Evolutionary conservation across 2,797 vertebrate species (phyloP), one percentile per base, ranked within the genome.

Genomic region (Sebastes kiyomatsui): DNA sequence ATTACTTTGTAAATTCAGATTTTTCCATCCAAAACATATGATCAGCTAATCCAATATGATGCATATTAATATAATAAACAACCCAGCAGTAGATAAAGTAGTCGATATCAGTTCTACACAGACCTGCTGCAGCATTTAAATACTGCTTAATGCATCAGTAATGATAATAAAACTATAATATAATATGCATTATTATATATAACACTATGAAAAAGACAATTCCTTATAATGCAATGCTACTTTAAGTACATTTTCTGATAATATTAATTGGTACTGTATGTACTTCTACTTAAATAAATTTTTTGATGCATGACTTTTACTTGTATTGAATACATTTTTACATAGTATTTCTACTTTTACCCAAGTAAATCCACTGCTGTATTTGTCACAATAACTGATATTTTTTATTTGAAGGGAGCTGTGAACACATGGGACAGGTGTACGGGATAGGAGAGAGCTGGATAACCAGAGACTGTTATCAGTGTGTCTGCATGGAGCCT

Each of bases 401-500:
- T 74, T 28, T 25, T 18, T 49, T 0, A 33, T 76, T 35, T 81
- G 14, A 65, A 96, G 96, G 92, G 7, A 95, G 72, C 77, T 96
- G 96, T 90, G 93, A 96, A 71, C 81, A 96, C 84, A 89, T 90
- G 88, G 95, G 94, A 2, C 85, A 93, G 80, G 25, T 89, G 23
- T 95, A 94, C 30, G 89, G 86, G 23, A 94, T 95, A 18, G 95
- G 95, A 49, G 95, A 96, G 42, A 95, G 91, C 81, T 96, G 96
- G 96, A 88, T 92, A 55, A 96, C 94, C 56, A 77, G 75, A 33
- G 93, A 96, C 61, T 96, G 95, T 83, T 94, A 90, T 83, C 93
- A 94, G 71, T 96, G 96, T 85, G 90, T 96, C 82, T 96, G 95
- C 83, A 95, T 96, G 95, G 94, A 95, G 82, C 96, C 96, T 8